Evolutionary conservation across 2,113 vertebrate species (phyloP).

Genomic region (Heptranchias perlo): DNA sequence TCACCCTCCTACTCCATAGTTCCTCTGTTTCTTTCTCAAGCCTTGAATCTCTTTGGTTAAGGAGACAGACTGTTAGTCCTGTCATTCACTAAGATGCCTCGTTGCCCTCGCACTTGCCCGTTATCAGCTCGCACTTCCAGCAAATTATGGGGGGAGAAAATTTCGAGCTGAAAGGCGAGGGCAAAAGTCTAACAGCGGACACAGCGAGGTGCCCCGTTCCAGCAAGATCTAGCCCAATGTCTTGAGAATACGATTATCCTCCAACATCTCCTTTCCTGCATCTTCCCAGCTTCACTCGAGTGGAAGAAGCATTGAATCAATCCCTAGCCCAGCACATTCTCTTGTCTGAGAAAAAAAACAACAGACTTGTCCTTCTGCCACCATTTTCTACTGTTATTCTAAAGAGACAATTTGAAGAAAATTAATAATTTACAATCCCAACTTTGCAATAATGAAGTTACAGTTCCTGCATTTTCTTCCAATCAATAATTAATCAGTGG

Average conservation of each 20-base stretch:
- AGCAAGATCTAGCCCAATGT: neutral
- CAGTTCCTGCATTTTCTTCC: constrained; percentile 16
- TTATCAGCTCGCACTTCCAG: neutral
- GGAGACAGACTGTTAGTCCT: neutral
- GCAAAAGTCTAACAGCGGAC: neutral
- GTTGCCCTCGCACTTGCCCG: neutral
- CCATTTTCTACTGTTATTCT: neutral
- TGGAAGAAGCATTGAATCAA: neutral
- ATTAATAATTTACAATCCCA: constrained; percentile 28
- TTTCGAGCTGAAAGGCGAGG: neutral
- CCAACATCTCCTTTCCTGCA: neutral
- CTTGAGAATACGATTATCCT: neutral
- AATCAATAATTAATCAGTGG: constrained; percentile 24
- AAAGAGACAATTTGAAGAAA: neutral
- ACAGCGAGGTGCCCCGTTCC: neutral
- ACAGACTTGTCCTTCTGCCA: neutral
- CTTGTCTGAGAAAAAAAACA: neutral
- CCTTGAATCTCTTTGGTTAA: neutral
- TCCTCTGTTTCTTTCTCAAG: neutral
- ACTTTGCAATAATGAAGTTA: constrained; percentile 24
- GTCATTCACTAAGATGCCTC: neutral
- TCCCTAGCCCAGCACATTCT: neutral
- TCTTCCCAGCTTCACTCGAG: neutral
- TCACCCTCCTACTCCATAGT: neutral
- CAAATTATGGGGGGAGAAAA: neutral